phyloP scores from a whole-genome alignment of 1,140 invertebrate species.

The Eriocheir sinensis region DNA sequence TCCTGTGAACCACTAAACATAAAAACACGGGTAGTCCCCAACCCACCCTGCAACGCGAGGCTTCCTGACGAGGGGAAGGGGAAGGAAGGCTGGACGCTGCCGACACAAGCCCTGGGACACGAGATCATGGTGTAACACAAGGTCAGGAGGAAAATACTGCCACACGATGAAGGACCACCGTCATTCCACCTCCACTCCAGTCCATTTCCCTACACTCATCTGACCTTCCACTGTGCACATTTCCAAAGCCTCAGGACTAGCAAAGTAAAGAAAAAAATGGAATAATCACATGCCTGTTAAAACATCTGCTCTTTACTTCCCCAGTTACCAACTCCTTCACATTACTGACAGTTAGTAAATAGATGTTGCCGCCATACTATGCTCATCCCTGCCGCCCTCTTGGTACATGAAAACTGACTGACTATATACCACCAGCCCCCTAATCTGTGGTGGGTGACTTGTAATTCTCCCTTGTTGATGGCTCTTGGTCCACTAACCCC shows the following conservation, averaged over 20 bases:
- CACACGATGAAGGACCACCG: conserved; percentile 55
- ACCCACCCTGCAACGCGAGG: conserved; percentile 36
- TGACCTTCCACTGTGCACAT: conserved; percentile 44
- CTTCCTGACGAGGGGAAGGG: conserved; percentile 36
- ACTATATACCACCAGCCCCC: neutral
- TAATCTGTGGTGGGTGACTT: neutral
- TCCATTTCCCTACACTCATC: conserved; percentile 9
- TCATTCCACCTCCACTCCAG: conserved; percentile 41
- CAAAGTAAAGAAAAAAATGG: conserved; percentile 1
- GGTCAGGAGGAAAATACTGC: conserved; percentile 48
- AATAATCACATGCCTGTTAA: conserved; percentile 26
- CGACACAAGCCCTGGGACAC: conserved; percentile 64
- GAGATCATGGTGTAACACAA: conserved; percentile 70
- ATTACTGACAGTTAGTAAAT: conserved; percentile 1
- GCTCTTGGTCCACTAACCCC: conserved; percentile 44
- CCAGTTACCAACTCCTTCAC: conserved; percentile 7
- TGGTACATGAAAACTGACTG: neutral
- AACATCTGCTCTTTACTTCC: conserved; percentile 12
- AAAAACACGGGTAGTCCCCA: neutral
- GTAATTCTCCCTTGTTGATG: neutral
- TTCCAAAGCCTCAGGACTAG: conserved; percentile 44
- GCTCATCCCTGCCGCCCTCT: neutral
- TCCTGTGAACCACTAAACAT: neutral
- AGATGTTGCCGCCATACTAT: neutral
- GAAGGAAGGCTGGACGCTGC: conserved; percentile 33